Base-by-base conservation (phyloP, 2,888 invertebrate species). In the Dynastes grantii region DNA sequence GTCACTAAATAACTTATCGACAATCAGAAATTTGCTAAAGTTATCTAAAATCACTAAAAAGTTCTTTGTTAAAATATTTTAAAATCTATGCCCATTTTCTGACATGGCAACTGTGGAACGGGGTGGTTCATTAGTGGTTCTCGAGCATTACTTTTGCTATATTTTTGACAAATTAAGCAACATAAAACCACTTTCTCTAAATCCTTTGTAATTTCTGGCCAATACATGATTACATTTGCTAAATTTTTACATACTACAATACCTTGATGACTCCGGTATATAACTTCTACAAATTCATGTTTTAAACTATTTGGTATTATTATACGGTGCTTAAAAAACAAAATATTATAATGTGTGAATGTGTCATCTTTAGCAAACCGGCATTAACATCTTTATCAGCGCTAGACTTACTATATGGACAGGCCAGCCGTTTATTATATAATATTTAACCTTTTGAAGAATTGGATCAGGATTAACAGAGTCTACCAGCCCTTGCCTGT, bases 191-290 rank as follows among this genome's bases (percentile, higher is more conserved):
- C 13, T 64, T 55, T 73, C 78, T 37, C 16, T 79, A 49, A 6
- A 83, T 75, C 29, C 37, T 64, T 64, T 2, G n/a, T 64, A 37
- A 64, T 64, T n/a, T 79, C 81, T 9, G 83, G 83, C 79, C 84
- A 85, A 78, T 83, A 84, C 65, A 84, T 79, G 16, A 83, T 82
- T 79, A 83, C 82, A 55, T 82, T 64, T 6, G 83, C 82, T 78
- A 64, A 64, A 8, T 40, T 76, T n/a, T 80, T 81, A 27, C 80
- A 80, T 40, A 68, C 78, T 6, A 78, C 76, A 22, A 81, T 78
- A 16, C 16, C 78, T 81, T 78, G 51, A 76, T 78, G 55, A 58
- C 75, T 51, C 65, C 63, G 0, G 27, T 29, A 65, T 22, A 63
- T 29, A 27, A 76, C n/a, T 27, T 63, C 67, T 51, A 80, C 64